A percentile compares a stretch with the other conserved stretches of the same genome.
Evolutionary conservation across 2,797 vertebrate genomes (phyloP).

Genomic region (Channa striata): DNA sequence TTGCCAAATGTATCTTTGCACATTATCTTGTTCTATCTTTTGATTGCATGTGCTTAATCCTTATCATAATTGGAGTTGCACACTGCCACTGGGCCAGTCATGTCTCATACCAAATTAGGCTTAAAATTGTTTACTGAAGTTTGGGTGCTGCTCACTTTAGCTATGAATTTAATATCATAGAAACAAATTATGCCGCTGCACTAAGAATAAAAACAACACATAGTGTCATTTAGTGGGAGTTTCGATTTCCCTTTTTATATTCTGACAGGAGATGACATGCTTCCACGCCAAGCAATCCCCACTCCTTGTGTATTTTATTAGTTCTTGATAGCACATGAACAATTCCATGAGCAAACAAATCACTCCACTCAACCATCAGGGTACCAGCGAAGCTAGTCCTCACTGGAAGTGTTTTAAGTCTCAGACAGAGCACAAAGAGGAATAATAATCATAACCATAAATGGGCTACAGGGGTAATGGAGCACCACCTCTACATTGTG

Average conservation of each 20-base stretch:
- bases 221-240: constrained; percentile 50
- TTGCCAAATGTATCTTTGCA: constrained; percentile 86
- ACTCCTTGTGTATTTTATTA: constrained; percentile 53
- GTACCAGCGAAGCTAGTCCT: constrained; percentile 43
- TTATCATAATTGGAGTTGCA: constrained; percentile 89
- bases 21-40: constrained; percentile 91
- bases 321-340: constrained; percentile 45
- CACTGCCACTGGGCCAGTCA: constrained; percentile 85
- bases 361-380: constrained; percentile 60
- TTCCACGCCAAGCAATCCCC: constrained; percentile 33
- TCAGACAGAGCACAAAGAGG: constrained; percentile 69
- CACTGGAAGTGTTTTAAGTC: constrained; percentile 73
- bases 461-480: constrained; percentile 77
- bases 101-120: constrained; percentile 88
- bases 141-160: constrained; percentile 80
- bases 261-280: constrained; percentile 53
- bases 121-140: constrained; percentile 87
- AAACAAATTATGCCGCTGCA: constrained; percentile 76
- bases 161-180: constrained; percentile 78
- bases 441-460: constrained; percentile 81
- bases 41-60: constrained; percentile 88
- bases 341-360: constrained; percentile 63
- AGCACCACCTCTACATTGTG: constrained; percentile 71
- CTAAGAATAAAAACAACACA: constrained; percentile 57
- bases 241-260: constrained; percentile 56